Evolutionary conservation across 2,113 vertebrate genomes (phyloP), one percentile per base, ranked within the genome.

Genomic region (Capra hircus): DNA sequence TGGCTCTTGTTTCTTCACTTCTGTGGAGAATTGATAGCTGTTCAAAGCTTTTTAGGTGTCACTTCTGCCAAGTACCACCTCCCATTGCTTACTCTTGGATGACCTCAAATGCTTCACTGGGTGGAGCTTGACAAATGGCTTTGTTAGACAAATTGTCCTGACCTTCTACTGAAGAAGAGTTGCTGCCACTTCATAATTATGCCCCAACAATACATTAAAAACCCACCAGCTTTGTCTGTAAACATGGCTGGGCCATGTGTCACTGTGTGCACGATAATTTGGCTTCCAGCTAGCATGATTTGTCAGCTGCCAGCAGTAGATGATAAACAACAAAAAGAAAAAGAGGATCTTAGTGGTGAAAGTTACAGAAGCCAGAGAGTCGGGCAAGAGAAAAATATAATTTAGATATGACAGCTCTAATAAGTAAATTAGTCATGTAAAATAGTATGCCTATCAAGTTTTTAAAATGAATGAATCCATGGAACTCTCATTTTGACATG

Each of bases 201-300:
- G 88, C 91, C 94, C 93, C 97, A 85, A 87, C 92, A 98, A 94
- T 0, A 3, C 3, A 5, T 74, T 97, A 92, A 97, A 21, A 98
- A 97, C 91, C 94, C 91, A 97, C 0, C 88, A 85, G 95, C 84
- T 97, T 98, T 62, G 95, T 98, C 98, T 15, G 27, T 94, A 81
- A 98, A 98, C 90, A 82, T 98, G 97, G 97, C 97, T 96, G 93
- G 97, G 97, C 93, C 93, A 98, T 94, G 92, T 98, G 97, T 98
- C 98, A 88, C 96, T 91, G 94, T 88, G 57, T 93, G 98, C 95
- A 95, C 98, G 91, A 83, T 98, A 98, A 98, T 99, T 98, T 99
- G 98, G 94, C 98, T 98, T 98, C 98, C 98, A 98, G 74, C 78
- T 94, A 97, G 97, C 97, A 94, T 94, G 96, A 95, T 97, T 94